Base-by-base conservation (phyloP, 2,888 invertebrate genomes). In the Apotomis capreana region DNA sequence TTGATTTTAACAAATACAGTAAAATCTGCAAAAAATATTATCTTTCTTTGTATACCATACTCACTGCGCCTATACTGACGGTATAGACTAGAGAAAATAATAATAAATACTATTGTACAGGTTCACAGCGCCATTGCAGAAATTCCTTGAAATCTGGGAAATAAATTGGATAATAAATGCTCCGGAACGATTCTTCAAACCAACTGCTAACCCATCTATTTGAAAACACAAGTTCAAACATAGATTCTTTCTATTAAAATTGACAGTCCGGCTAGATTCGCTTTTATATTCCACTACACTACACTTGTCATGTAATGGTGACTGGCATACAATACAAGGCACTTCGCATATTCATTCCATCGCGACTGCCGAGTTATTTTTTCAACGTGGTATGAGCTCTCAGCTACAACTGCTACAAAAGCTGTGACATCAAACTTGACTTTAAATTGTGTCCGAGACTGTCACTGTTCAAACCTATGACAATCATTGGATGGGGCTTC, bases 1-100 rank as follows among this genome's bases (percentile, higher is more conserved):
- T 81, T 77, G 81, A 83, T 84, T 83, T 83, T 81, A 89, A 89
- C 88, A 88, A 89, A 88, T 88, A 84, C 87, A 87, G 80, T 80
- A 84, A 82, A 82, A 82, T 82, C 81, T 84, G 84, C 85, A 85
- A 86, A 82, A 86, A 86, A 87, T 80, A 82, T 81, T 80, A 82
- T 81, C n/a, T 81, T 80, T 78, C 76, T 76, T 75, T 81, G 80
- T 76, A 69, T 72, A 78, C 77, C 79, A 70, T 52, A 68, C 61
- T 44, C 78, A 76, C 79, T 79, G 68, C 74, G 69, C 75, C 72
- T 74, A 74, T 75, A 78, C 75, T 75, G 69, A 74, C 82, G 79
- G 80, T 74, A 76, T 80, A 78, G 78, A 79, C 73, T 77, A 74
- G 77, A 74, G 74, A 65, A 59, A 63, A 51, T 63, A 77, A 76